Evolutionary conservation across 2,113 vertebrate species (phyloP), one percentile per base, ranked within the genome.

Genomic region (Chascanopsetta lugubris): DNA sequence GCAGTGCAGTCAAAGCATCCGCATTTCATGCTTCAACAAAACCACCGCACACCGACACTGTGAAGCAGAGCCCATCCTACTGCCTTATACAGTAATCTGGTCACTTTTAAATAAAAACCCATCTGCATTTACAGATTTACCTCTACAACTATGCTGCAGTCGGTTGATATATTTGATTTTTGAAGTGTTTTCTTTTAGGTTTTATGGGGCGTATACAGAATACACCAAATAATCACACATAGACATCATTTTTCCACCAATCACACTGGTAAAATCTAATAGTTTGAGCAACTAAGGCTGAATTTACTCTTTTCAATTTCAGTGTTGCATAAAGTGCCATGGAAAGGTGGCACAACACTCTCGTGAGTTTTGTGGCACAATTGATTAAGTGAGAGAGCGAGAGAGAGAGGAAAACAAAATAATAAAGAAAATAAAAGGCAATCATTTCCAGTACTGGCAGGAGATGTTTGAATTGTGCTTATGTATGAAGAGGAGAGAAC

Each of bases 311-410:
- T 81, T 55, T 76, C 58, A 62, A 62, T 80, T 80, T 77, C 65
- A 83, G 69, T 74, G 76, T 79, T 85, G 80, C 53, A 72, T 90
- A 86, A 91, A 87, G 91, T 85, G 88, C 88, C 82, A 78, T 83
- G 72, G 83, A 85, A 87, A 90, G 87, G 87, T 85, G 80, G 67
- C 82, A 83, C 82, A 86, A 89, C 85, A 91, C 93, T 83, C 68
- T 85, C 74, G 80, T 77, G 83, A 91, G 86, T 88, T 92, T 87
- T 90, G 93, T 91, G 93, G 93, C 93, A 92, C 87, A 87, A 63
- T 56, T 75, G 85, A 90, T 90, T 62, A 26, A 56, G 62, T 11
- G 29, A 30, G 29, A 30, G 29, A 17, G n/a, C n/a, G n/a, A n/a
- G n/a, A n/a, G n/a, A n/a, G n/a, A n/a, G n/a, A 57, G 40, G 34